Conservation (phyloP, 2,888 invertebrate species). For the Ophraella communa region DNA sequence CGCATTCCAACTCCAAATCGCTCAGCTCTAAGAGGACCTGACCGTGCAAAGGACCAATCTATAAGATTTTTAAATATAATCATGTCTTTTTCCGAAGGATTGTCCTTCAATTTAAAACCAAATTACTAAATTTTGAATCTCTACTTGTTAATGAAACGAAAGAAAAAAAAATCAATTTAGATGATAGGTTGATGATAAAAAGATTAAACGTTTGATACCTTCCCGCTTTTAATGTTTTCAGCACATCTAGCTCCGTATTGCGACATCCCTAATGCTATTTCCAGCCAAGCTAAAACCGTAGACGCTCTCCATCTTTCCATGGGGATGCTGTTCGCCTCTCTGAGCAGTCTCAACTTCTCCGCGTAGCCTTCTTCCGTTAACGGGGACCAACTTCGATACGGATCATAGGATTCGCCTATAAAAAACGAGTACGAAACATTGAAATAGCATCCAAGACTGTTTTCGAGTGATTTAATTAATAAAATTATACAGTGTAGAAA, state of each 20-base stretch:
- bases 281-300: slow-evolving; percentile 93
- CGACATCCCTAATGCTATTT: slow-evolving; percentile 92
- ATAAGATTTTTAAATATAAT: slow-evolving; percentile 66
- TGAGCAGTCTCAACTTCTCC: slow-evolving; percentile 76
- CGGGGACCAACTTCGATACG: slow-evolving; percentile 69
- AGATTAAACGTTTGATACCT: too few species aligned
- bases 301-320: slow-evolving; percentile 92
- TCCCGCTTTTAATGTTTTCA: slow-evolving; percentile 94
- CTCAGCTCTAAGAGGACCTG: slow-evolving; percentile 90
- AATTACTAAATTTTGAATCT: slow-evolving; percentile 24
- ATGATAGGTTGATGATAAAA: too few species aligned
- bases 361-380: slow-evolving; percentile 76
- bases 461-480: too few species aligned
- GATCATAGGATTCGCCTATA: slow-evolving; percentile 59
- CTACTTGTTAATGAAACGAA: neutral
- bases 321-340: slow-evolving; percentile 84
- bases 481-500: too few species aligned
- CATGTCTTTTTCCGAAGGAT: slow-evolving; percentile 42
- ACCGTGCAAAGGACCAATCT: slow-evolving; percentile 72
- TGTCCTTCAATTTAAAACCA: slow-evolving; percentile 36
- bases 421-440: too few species aligned
- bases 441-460: too few species aligned
- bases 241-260: slow-evolving; percentile 89
- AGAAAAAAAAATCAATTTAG: neutral
- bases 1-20: slow-evolving; percentile 89